Evolutionary conservation across 2,113 vertebrate species (phyloP), one percentile per base, ranked within the genome.

Genomic region (Ophiodon elongatus): DNA sequence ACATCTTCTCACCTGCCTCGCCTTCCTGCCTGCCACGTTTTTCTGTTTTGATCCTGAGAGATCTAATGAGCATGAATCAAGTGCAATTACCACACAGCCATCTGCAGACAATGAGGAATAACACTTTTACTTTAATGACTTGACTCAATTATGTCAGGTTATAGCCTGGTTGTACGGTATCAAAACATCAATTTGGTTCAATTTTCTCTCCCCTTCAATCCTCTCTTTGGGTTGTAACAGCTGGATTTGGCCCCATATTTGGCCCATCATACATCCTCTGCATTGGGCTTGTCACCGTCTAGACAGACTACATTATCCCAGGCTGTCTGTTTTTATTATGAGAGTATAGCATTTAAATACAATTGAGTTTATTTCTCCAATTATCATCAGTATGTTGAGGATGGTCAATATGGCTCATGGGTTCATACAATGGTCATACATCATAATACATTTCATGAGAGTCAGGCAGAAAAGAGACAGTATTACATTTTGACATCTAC

Each of bases 1-100:
- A 88, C 80, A 57, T 87, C 70, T 19, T 77, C 82, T 73, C 85
- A 85, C 82, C 85, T 85, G 84, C 79, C 10, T 70, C n/a, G 8
- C 39, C 81, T 45, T 52, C 25, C 68, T 31, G 62, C 63, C 64
- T 41, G 67, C 65, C 81, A 79, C 45, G 37, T 39, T 85, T 71
- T 71, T 62, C 63, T 19, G 2, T 69, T 72, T 45, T n/a, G 17
- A 41, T 60, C 63, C 37, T 8, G 0, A 73, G 21, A 25, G 52
- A 52, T 63, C 50, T 80, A 78, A 84, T 81, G n/a, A 82, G 17
- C 29, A 68, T 76, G n/a, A 85, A 86, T 92, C 60, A 60, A 56
- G 35, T 15, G 19, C n/a, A 82, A 89, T 88, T 76, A 85, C 70
- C 25, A 50, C 41, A 25, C n/a, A 52, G 65, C 50, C 74, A 91